phyloP scores from a whole-genome alignment of 2,797 vertebrate genomes.

The Gymnocypris eckloni region DNA sequence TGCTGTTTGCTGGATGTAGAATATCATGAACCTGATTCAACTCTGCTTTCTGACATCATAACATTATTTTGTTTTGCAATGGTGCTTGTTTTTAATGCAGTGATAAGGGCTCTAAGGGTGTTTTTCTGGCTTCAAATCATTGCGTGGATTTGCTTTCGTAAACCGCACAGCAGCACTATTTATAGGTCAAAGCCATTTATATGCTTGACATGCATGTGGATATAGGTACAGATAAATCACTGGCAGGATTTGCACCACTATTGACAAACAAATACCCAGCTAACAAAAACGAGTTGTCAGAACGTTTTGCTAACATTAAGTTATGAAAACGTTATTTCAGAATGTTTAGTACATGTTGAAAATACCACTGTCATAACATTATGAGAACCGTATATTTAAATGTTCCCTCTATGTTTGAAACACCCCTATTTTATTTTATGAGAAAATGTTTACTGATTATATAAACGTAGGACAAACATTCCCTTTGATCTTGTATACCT shows the following conservation, averaged over 20 bases:
- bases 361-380: too few relatives aligned
- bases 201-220: slow-evolving; percentile 6
- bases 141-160: neutral
- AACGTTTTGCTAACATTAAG: too few relatives aligned
- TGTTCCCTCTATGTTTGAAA: too few relatives aligned
- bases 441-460: too few relatives aligned
- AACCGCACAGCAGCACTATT: slow-evolving; percentile 11
- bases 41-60: neutral
- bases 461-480: too few relatives aligned
- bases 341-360: too few relatives aligned
- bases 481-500: too few relatives aligned
- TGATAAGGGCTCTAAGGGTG: neutral
- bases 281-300: too few relatives aligned
- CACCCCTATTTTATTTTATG: too few relatives aligned
- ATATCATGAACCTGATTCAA: slow-evolving; percentile 9
- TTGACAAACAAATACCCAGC: neutral
- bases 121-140: neutral
- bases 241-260: neutral
- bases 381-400: too few relatives aligned
- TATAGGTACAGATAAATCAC: slow-evolving; percentile 1
- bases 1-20: slow-evolving; percentile 3
- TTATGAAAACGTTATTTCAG: too few relatives aligned
- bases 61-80: neutral
- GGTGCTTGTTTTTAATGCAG: neutral
- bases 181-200: slow-evolving; percentile 17